A percentile compares a stretch with the other conserved stretches of the same genome.
Evolutionary conservation across 2,797 vertebrate species (phyloP).

Genomic region (Tauraco hartlaubi): DNA sequence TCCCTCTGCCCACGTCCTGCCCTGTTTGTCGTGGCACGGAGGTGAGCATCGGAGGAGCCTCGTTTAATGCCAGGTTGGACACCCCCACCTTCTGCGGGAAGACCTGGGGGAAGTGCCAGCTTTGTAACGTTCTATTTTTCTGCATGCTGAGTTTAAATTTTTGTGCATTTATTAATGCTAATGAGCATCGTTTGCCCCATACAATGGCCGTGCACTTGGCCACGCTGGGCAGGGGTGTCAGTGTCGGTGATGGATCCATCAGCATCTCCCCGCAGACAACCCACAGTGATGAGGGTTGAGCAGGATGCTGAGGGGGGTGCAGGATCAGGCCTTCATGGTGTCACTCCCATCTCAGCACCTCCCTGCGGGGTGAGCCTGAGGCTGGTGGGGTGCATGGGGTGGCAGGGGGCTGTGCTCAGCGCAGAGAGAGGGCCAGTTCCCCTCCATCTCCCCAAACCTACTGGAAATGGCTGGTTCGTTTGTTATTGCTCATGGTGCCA

Average conservation of each 20-base stretch:
- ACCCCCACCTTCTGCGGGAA: neutral
- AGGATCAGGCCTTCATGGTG: neutral
- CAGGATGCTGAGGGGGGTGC: neutral
- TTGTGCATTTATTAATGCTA: neutral
- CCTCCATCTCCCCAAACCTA: neutral
- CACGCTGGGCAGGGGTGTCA: neutral
- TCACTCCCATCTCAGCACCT: neutral
- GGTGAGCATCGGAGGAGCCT: neutral
- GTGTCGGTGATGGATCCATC: conserved; percentile 20
- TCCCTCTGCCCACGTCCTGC: neutral
- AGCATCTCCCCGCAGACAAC: neutral
- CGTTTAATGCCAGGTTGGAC: neutral
- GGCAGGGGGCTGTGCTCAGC: neutral
- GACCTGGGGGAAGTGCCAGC: neutral
- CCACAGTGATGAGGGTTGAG: neutral
- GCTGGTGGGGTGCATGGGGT: neutral
- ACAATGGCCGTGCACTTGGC: neutral
- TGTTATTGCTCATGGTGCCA: neutral
- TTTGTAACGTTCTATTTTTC: neutral
- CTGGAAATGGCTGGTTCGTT: fast-evolving
- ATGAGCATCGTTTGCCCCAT: neutral
- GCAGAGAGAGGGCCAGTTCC: neutral
- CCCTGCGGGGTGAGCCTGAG: fast-evolving
- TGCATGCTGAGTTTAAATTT: neutral
- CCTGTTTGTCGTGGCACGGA: neutral